phyloP scores from a whole-genome alignment of 1,140 invertebrate species.

The Antheraea mylitta region DNA sequence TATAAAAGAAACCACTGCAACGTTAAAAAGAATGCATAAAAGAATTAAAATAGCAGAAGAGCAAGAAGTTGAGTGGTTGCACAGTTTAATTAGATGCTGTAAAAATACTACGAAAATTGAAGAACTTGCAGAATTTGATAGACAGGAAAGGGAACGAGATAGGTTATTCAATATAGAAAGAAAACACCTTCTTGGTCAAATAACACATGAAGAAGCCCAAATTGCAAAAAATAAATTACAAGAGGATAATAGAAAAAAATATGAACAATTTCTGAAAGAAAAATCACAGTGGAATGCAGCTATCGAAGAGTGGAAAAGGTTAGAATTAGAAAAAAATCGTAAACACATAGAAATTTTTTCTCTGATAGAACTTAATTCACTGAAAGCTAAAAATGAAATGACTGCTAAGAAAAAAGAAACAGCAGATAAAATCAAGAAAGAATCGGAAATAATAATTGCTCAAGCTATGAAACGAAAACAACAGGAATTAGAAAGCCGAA shows the following conservation, averaged over 20 bases:
- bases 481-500: conserved; percentile 71
- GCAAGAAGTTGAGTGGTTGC: conserved; percentile 75
- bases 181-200: conserved; percentile 79
- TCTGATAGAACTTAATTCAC: conserved; percentile 62
- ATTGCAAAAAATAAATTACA: conserved; percentile 74
- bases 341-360: conserved; percentile 70
- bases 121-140: conserved; percentile 63
- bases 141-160: conserved; percentile 70
- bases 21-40: conserved; percentile 73
- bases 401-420: conserved; percentile 64
- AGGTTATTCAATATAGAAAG: conserved; percentile 75
- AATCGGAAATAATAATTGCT: conserved; percentile 61
- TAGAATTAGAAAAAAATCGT: conserved; percentile 67
- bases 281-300: conserved; percentile 65
- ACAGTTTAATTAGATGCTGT: conserved; percentile 69
- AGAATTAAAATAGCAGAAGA: conserved; percentile 69
- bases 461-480: conserved; percentile 65
- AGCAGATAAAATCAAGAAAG: conserved; percentile 65
- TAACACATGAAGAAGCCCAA: conserved; percentile 79
- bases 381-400: conserved; percentile 68
- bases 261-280: conserved; percentile 73
- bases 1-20: conserved; percentile 72
- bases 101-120: conserved; percentile 59
- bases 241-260: conserved; percentile 74
- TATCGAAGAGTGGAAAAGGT: conserved; percentile 72